These are phyloP conservation scores for Horisme vitalbata DNA, from an alignment of 2,888 invertebrate species.

Conservation along the genomic window DNA sequence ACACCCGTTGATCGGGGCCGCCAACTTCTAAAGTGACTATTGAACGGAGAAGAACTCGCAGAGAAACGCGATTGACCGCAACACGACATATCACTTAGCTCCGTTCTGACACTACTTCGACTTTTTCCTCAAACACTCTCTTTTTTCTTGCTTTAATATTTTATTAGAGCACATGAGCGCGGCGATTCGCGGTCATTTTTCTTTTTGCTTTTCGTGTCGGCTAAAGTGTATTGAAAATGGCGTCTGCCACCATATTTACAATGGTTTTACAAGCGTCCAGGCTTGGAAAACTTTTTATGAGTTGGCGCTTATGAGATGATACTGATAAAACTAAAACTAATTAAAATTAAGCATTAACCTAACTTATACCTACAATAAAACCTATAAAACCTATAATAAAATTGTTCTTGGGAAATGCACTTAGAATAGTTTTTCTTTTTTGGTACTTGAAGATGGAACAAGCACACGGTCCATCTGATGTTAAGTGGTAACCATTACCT, in stretches of 20 bases:
- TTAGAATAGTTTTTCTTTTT: no score
- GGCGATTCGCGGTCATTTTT: slow-evolving; percentile 19
- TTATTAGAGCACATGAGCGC: slow-evolving; percentile 39
- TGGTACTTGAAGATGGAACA: no score
- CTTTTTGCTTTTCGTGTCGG: slow-evolving; percentile 23
- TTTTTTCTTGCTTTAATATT: slow-evolving; percentile 41
- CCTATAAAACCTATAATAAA: no score
- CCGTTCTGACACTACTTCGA: slow-evolving; percentile 53
- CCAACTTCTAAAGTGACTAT: slow-evolving; percentile 56
- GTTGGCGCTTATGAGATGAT: no score
- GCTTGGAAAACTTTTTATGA: no score
- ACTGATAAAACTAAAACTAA: no score
- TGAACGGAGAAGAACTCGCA: slow-evolving; percentile 53
- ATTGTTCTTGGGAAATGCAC: no score
- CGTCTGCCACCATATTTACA: slow-evolving; percentile 10
- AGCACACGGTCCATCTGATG: no score
- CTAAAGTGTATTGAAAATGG: slow-evolving; percentile 29
- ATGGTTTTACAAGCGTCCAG: no score
- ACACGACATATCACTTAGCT: slow-evolving; percentile 78
- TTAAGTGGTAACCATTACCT: no score
- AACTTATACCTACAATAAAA: no score
- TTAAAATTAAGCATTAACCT: no score
- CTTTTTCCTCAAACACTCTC: slow-evolving; percentile 43
- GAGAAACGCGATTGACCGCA: slow-evolving; percentile 68
- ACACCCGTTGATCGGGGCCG: slow-evolving; percentile 3